These are phyloP conservation scores for Oplegnathus fasciatus DNA, from an alignment of 2,113 vertebrate species.

Conservation along the genomic window DNA sequence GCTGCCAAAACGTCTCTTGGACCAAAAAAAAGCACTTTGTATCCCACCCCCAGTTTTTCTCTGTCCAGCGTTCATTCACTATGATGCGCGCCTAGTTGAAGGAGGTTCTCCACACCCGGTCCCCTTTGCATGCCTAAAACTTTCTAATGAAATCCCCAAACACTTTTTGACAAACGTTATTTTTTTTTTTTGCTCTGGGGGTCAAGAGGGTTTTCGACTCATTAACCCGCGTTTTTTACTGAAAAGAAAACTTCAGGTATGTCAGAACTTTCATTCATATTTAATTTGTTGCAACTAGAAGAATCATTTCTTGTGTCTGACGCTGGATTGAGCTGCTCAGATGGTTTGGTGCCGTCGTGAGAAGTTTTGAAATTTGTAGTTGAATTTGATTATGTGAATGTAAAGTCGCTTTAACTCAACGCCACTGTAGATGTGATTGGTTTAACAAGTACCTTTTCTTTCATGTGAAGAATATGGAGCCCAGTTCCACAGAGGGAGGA, in stretches of 20 bases:
- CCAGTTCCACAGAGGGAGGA: slow-evolving; percentile 76
- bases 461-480: slow-evolving; percentile 86
- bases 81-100: slow-evolving; percentile 83
- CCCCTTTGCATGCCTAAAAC: slow-evolving; percentile 69
- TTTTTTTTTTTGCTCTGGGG: slow-evolving; percentile 46
- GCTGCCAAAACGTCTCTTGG: slow-evolving; percentile 82
- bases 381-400: background rate
- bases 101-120: slow-evolving; percentile 73
- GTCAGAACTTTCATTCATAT: slow-evolving; percentile 39
- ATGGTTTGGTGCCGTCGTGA: background rate
- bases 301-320: background rate
- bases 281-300: background rate
- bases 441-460: slow-evolving; percentile 77
- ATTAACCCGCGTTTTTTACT: slow-evolving; percentile 59
- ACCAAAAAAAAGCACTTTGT: slow-evolving; percentile 76
- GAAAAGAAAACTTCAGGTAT: slow-evolving; percentile 78
- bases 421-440: slow-evolving; percentile 73
- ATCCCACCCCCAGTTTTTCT: slow-evolving; percentile 81
- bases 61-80: slow-evolving; percentile 82
- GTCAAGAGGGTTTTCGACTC: slow-evolving; percentile 62
- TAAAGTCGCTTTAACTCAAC: slow-evolving; percentile 41
- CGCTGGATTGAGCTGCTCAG: background rate
- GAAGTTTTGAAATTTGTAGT: background rate
- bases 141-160: slow-evolving; percentile 84
- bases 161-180: slow-evolving; percentile 77